Conservation (phyloP, 2,113 vertebrate genomes). For the Datnioides undecimradiatus region DNA sequence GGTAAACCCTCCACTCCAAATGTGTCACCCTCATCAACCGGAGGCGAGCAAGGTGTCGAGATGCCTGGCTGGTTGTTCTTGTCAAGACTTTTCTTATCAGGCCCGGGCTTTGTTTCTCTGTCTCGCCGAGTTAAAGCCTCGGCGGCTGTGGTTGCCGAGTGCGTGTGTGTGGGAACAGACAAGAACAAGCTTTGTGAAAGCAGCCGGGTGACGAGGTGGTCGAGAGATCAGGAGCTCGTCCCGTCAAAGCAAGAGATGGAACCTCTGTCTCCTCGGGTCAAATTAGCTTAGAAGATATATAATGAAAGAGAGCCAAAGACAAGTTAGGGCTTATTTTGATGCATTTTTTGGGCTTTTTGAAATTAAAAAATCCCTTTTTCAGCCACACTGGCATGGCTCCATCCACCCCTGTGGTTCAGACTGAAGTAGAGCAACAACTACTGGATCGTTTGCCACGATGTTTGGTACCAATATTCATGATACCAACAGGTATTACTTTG, state of each 20-base stretch:
- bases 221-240: conserved; percentile 27
- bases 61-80: conserved; percentile 43
- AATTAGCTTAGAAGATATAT: neutral
- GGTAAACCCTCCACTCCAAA: conserved; percentile 44
- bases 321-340: neutral
- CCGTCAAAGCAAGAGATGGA: conserved; percentile 46
- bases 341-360: too few relatives aligned
- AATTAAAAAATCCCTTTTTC: too few relatives aligned
- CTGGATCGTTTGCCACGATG: too few relatives aligned
- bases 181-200: conserved; percentile 38
- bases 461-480: too few relatives aligned
- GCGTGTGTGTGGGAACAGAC: conserved; percentile 29
- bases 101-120: conserved; percentile 48
- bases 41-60: conserved; percentile 33
- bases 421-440: too few relatives aligned
- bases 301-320: neutral
- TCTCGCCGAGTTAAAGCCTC: conserved; percentile 31
- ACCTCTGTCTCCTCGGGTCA: neutral
- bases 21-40: conserved; percentile 51
- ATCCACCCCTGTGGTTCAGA: too few relatives aligned
- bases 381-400: too few relatives aligned
- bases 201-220: conserved; percentile 34
- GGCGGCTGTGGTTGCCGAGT: neutral
- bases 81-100: conserved; percentile 59
- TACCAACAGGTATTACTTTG: too few relatives aligned